Evolutionary conservation across 2,113 vertebrate genomes (phyloP), one percentile per base, ranked within the genome.

Genomic region (Fulmarus glacialis): DNA sequence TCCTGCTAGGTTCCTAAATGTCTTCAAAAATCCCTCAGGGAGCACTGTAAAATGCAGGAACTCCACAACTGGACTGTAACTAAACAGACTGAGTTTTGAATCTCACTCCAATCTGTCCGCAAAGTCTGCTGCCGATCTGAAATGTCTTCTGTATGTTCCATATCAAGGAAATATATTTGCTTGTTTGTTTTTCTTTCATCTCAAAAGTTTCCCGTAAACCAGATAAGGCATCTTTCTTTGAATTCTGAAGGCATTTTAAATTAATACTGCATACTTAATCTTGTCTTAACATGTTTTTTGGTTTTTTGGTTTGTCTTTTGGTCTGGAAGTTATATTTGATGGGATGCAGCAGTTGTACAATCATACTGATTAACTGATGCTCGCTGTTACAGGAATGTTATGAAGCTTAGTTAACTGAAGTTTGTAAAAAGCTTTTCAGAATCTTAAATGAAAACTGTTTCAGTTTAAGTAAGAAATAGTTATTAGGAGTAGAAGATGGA

Each of bases 241-340:
- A 93, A 83, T 95, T 91, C 59, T 85, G 59, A 95, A 89, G 45
- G 32, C 83, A 40, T 82, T 82, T 95, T 64, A 79, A 87, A 93
- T 89, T 91, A 82, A 68, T 87, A 53, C 36, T 82, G 40, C 56
- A 45, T 82, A 82, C 22, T 64, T 91, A 84, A 87, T 96, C 81
- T 77, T 83, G 53, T 70, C 26, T 94, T 64, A 92, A 89, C 38
- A 10, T 70, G 55, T 9, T 59, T 90, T 80, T 94, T 74, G 4
- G 19, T 58, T 82, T 34, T 43, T 45, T 4, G 9, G 50, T 66
- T 60, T 80, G 34, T 4, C 11, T 17, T 94, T 82, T 89, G 38
- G 68, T 90, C 75, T 92, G 38, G n/a, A 27, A 92, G 45, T 15
- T 71, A n/a, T 20, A 52, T 80, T 78, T 92, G 60, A 74, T 48